Base-by-base conservation (phyloP, 2,888 invertebrate species). In the Tolmerus cingulatus region DNA sequence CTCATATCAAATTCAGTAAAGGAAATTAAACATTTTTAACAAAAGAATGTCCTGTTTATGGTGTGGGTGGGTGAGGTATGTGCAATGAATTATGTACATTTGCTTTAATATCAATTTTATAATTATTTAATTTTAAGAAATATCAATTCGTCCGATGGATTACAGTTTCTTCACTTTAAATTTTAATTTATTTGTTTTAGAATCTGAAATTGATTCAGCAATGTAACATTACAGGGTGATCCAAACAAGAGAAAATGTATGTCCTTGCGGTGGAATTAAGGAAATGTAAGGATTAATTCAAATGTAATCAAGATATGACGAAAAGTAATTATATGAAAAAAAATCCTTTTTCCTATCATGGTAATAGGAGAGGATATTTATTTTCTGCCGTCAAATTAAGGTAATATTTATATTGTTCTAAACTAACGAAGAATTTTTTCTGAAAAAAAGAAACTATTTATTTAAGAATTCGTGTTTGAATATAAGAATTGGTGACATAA, bases 21-120 rank as follows among this genome's bases (percentile, higher is more conserved):
- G n/a, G 0, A 81, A 81, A 51, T 30, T 12, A 81, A 84, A 66
- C 19, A n/a, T 66, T 23, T 57, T 27, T 16, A 84, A 84, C 4
- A 37, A 57, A 66, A 66, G 12, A 57, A 37, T 57, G 19, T 85
- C 30, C 46, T 74, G 74, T 85, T 2, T 46, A 19, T 85, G 74
- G 85, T 46, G 85, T 74, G 46, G 46, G 74, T 85, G 77, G 66
- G 81, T 66, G 66, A 66, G 34, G 82, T 84, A 84, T 84, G 82
- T 66, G 30, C 30, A 40, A 84, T 84, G 82, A 84, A 37, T 66
- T 66, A 2, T 84, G 57, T 84, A 37, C n/a, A 30, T 81, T 57
- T 84, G 40, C 55, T 84, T 84, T 19, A 84, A 84, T 84, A 84
- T 84, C 82, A 84, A 84, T 66, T 30, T 66, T 66, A 66, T 23